Evolutionary conservation across 2,888 invertebrate genomes (phyloP), one percentile per base, ranked within the genome.

Genomic region (Deilephila elpenor): DNA sequence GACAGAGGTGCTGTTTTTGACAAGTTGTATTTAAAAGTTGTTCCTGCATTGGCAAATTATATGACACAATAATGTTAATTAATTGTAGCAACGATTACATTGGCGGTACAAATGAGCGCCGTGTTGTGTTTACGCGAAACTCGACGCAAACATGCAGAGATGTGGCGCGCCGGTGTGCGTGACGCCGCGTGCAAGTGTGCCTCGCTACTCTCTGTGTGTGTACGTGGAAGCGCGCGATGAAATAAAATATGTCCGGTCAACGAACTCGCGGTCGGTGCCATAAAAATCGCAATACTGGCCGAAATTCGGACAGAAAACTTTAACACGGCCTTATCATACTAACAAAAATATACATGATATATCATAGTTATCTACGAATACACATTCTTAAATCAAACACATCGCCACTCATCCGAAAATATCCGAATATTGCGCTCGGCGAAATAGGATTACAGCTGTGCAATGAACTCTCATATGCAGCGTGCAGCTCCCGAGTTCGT

Each of bases 161-260:
- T 87, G 83, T 80, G 77, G 70, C 76, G 81, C 77, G 78, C 74
- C 75, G 78, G 93, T 92, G 90, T 91, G 92, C 86, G 91, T 89
- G 88, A 83, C 82, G 79, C 83, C 78, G 83, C 81, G 79, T 80
- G 77, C 80, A 81, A 84, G 88, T 89, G 91, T 89, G 92, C 88
- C 91, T 86, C 89, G 85, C 85, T 85, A 82, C 85, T 83, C 86
- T 87, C 81, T 88, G 91, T 93, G 92, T 92, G 93, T 91, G 93
- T 90, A 92, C 92, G 91, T 93, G 93, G 93, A 94, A 93, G 93
- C 91, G 93, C 93, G 93, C 94, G 94, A 93, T 94, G 93, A 94
- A 94, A 94, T 94, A 94, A 94, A 94, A 94, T 94, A 94, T 94
- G 94, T 93, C 92, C 94, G 94, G 94, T 93, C 94, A 93, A 91